A percentile compares a stretch with the other conserved stretches of the same genome.
These are phyloP conservation scores for Cataglyphis cursor DNA, from an alignment of 2,888 invertebrate species.

Conservation along the genomic window DNA sequence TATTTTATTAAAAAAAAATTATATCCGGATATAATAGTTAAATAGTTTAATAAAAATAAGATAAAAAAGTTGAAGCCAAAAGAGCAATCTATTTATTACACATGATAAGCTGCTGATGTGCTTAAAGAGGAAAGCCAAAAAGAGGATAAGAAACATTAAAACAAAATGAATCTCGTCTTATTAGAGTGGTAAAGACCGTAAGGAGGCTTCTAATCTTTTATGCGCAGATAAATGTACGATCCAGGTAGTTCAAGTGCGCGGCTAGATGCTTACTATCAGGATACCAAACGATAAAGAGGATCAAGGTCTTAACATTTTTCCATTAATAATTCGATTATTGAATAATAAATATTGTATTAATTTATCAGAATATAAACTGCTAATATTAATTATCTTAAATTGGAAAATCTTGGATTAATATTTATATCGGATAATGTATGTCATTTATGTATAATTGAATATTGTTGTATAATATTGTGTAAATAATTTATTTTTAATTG, in stretches of 20 bases:
- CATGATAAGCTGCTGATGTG: neutral
- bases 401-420: neutral
- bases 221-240: conserved; percentile 80
- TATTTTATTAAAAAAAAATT: neutral
- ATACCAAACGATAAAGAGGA: conserved; percentile 73
- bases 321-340: conserved; percentile 18
- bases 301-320: conserved; percentile 60
- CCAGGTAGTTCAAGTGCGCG: conserved; percentile 83
- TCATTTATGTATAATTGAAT: neutral
- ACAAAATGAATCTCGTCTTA: conserved; percentile 78
- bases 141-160: conserved; percentile 78
- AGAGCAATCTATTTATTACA: conserved; percentile 20
- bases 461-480: neutral
- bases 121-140: conserved; percentile 60
- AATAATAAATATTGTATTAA: neutral
- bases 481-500: neutral
- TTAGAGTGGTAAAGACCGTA: conserved; percentile 73
- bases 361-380: neutral
- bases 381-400: conserved; percentile 1
- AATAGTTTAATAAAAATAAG: neutral
- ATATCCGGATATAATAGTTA: neutral
- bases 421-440: neutral
- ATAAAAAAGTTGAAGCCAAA: conserved; percentile 9
- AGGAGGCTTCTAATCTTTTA: conserved; percentile 70
- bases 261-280: conserved; percentile 81